Base-by-base conservation (phyloP, 2,888 invertebrate genomes). In the Acleris emargana region DNA sequence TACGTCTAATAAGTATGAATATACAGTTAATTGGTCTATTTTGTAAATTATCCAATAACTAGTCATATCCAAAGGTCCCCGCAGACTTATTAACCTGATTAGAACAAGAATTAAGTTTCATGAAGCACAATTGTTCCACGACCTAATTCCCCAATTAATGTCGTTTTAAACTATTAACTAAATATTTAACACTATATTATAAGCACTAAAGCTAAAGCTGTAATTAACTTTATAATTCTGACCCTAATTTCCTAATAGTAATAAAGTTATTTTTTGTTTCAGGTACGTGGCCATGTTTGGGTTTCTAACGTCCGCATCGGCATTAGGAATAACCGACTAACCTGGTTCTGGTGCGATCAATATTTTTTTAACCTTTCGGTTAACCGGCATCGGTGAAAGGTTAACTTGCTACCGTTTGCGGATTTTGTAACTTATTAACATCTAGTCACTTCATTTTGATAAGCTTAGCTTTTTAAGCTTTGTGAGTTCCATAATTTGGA, bases 271-370 rank as follows among this genome's bases (percentile, higher is more conserved):
- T 22, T 51, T 20, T 64, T 60, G 64, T 64, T 60, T 55, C 60
- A 60, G 59, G 59, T 64, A 64, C 47, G 49, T 62, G 25, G 38
- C 17, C 17, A 2, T 38, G 13, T 32, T 38, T 38, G 38, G 13
- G 4, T 38, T 38, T 38, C 38, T 38, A 38, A 13, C 5, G 28
- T 50, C 55, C 55, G 64, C 57, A 47, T 5, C 52, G 61, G 11
- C 58, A 59, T 42, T 53, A 59, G 55, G 54, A 60, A 72, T 75
- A 77, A 71, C 79, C 79, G 74, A 76, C 71, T 84, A 80, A 83
- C 83, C 83, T 74, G 76, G 73, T 79, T 81, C 67, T 66, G 61
- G 61, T 49, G 38, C 72, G 77, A 69, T 81, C 81, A 72, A 81
- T 81, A 74, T 62, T 72, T 76, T 62, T 77, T 73, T 72, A 71